Conservation (phyloP, 2,888 invertebrate species). For the Panopea generosa region DNA sequence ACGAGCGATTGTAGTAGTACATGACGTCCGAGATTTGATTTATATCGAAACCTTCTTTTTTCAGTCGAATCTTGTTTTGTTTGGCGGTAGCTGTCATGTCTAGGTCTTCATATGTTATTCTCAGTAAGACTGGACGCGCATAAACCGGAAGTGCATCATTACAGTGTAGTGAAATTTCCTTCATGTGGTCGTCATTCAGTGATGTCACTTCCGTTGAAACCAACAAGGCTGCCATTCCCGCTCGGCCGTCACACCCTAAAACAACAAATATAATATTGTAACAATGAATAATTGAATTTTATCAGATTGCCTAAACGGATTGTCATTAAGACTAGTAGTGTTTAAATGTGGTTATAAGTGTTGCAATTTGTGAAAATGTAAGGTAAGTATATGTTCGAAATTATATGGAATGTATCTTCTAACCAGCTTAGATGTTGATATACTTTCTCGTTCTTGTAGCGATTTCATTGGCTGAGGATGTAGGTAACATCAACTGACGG, state of each 20-base stretch:
- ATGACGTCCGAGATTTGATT: constrained; percentile 15
- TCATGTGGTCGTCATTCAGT: not conserved
- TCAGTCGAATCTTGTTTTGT: constrained; percentile 57
- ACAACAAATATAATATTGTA: not conserved
- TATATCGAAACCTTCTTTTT: constrained; percentile 59
- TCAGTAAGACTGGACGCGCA: constrained; percentile 69
- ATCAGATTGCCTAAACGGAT: too few species aligned
- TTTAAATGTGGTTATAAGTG: too few species aligned
- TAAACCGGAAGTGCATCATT: constrained; percentile 72
- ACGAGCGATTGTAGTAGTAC: constrained; percentile 40
- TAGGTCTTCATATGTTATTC: constrained; percentile 48
- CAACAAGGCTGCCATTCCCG: constrained; percentile 79
- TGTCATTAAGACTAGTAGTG: too few species aligned
- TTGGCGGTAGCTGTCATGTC: constrained; percentile 65
- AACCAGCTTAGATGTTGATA: too few species aligned
- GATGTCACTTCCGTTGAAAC: not conserved
- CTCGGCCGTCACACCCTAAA: constrained; percentile 72
- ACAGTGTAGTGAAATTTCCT: constrained; percentile 64
- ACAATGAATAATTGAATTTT: too few species aligned
- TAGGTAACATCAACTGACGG: too few species aligned
- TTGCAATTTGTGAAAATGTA: too few species aligned
- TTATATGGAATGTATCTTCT: too few species aligned
- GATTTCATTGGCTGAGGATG: too few species aligned
- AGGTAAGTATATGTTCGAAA: too few species aligned
- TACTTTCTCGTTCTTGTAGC: too few species aligned